Conservation (phyloP, 1,140 invertebrate species). For the Anastrepha obliqua region DNA sequence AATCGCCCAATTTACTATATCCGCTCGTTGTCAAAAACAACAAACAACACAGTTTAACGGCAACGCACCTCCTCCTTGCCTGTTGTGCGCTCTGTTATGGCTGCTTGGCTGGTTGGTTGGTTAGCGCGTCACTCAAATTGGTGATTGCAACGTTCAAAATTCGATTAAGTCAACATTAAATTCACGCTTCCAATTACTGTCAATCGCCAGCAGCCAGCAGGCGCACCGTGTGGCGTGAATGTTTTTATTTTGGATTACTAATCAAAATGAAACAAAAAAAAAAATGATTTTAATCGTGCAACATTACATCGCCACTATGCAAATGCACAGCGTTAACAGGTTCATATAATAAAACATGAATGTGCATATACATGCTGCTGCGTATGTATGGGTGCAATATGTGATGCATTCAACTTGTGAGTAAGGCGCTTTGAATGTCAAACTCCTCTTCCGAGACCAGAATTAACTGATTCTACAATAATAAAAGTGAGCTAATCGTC, state of each 20-base stretch:
- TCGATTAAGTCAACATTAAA: slow-evolving; percentile 30
- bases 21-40: slow-evolving; percentile 1
- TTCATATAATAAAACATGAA: neutral
- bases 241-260: neutral
- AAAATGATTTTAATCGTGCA: neutral
- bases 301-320: neutral
- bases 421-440: neutral
- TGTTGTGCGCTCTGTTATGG: neutral
- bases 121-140: neutral
- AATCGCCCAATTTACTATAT: slow-evolving; percentile 21
- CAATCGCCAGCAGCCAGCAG: neutral
- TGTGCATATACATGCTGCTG: neutral
- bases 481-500: neutral
- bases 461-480: neutral
- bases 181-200: slow-evolving; percentile 41
- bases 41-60: neutral
- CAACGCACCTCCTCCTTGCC: neutral
- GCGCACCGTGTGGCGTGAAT: neutral
- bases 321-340: neutral
- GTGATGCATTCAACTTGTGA: neutral
- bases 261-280: neutral
- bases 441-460: neutral
- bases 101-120: neutral
- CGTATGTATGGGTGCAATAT: no score
- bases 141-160: slow-evolving; percentile 42